Base-by-base conservation (phyloP, 2,888 invertebrate genomes). In the Nomada ferruginata region DNA sequence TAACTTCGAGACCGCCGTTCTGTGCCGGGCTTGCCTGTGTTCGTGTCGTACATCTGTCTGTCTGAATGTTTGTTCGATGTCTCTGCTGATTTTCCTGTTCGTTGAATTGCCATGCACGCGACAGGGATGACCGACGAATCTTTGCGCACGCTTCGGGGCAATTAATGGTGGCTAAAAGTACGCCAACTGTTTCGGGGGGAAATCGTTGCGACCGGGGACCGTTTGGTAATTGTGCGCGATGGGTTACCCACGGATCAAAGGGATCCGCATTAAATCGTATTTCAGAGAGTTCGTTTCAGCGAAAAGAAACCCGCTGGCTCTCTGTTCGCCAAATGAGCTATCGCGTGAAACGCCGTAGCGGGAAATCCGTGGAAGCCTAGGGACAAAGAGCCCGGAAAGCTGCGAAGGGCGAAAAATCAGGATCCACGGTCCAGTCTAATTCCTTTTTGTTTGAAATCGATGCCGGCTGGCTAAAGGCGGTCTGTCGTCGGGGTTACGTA, bases 1-100 rank as follows among this genome's bases (percentile, higher is more conserved):
- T 55, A 23, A 52, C 15, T 15, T 4, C 20, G 44, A 29, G 47
- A 13, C 52, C 65, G 52, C 65, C 63, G 57, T 50, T 44, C 57
- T 55, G 77, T 55, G 77, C 68, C 77, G 50, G 69, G 70, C 64
- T 79, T 79, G 26, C 44, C 65, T 79, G 79, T 29, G 36, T 79
- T 20, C 53, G 57, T 47, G 23, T 61, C 57, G 55, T 55, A 47
- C 44, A 23, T 60, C 57, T 68, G 29, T 73, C 20, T 47, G 61
- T 42, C 26, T 65, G 29, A 26, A 9, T 36, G 20, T 47, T 47
- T 29, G 57, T 73, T 65, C 18, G 63, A 2, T 61, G 72, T 64
- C 5, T 64, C 15, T 23, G 20, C 2, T 65, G 9, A 4, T 29
- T 47, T 23, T 1, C 0, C 4, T 20, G 9, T 61, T 29, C n/a